Conservation (phyloP, 1,140 invertebrate species). For the Ctenoplectra terminalis region DNA sequence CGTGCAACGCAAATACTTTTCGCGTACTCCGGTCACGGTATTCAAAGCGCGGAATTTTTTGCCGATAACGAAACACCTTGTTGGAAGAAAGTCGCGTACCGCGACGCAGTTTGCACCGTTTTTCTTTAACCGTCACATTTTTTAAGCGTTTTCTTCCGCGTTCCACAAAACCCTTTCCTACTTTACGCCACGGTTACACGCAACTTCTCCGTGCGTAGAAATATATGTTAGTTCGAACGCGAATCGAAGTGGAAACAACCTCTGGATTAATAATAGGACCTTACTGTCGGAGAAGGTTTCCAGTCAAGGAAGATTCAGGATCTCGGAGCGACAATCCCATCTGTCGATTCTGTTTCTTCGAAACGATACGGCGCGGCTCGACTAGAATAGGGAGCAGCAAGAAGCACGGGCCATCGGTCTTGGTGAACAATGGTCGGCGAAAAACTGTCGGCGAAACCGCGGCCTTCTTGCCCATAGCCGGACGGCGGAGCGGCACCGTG, state of each 20-base stretch:
- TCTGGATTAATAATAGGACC: no score
- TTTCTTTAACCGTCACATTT: no score
- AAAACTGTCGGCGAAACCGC: not conserved
- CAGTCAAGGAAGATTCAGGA: not conserved
- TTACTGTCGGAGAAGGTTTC: not conserved
- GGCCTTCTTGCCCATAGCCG: not conserved
- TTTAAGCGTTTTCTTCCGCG: conserved; percentile 1
- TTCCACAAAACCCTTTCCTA: no score
- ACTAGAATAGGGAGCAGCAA: not conserved
- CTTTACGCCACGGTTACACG: no score
- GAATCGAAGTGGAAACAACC: not conserved
- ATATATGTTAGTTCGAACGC: no score
- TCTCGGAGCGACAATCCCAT: not conserved
- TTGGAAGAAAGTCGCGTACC: not conserved
- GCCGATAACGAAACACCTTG: conserved; percentile 1
- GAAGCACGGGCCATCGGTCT: conserved; percentile 12
- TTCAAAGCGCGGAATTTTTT: not conserved
- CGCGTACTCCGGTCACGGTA: conserved; percentile 1
- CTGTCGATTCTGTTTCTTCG: not conserved
- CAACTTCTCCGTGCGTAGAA: no score
- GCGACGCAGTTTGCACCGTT: not conserved
- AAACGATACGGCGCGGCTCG: not conserved
- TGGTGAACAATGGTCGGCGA: conserved; percentile 17
- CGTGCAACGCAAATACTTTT: conserved; percentile 12
- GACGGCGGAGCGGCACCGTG: not conserved